These are phyloP conservation scores for Belonocnema kinseyi DNA, from an alignment of 1,140 invertebrate genomes.

Conservation along the genomic window DNA sequence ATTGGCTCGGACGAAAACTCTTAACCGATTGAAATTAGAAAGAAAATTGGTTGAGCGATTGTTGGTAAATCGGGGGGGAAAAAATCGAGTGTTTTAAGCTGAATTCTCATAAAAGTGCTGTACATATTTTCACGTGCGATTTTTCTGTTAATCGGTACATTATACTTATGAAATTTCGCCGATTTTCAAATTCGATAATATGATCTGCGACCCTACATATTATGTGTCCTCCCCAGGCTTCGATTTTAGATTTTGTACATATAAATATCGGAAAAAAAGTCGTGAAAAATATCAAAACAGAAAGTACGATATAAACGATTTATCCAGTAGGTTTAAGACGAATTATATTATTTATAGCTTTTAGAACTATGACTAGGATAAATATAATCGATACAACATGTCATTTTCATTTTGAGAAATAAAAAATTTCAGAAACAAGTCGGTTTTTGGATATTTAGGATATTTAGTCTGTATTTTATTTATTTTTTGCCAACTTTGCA, in stretches of 20 bases:
- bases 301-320: conserved; percentile 10
- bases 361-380: conserved; percentile 29
- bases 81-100: neutral
- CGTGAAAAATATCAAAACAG: neutral
- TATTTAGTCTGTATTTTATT: too few species aligned
- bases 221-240: neutral
- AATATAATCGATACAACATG: conserved; percentile 8
- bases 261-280: conserved; percentile 6
- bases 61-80: neutral
- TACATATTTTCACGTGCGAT: neutral
- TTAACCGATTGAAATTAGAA: neutral
- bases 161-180: too few species aligned
- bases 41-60: neutral
- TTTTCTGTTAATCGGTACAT: neutral
- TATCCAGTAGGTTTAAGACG: conserved; percentile 18
- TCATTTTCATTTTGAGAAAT: conserved; percentile 31
- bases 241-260: conserved; percentile 17
- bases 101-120: neutral
- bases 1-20: neutral
- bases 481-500: too few species aligned
- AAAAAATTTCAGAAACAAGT: conserved; percentile 5
- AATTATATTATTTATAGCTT: conserved; percentile 14
- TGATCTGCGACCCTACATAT: neutral
- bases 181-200: neutral
- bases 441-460: neutral